Conservation (phyloP, 2,113 vertebrate species). For the Malurus melanocephalus region DNA sequence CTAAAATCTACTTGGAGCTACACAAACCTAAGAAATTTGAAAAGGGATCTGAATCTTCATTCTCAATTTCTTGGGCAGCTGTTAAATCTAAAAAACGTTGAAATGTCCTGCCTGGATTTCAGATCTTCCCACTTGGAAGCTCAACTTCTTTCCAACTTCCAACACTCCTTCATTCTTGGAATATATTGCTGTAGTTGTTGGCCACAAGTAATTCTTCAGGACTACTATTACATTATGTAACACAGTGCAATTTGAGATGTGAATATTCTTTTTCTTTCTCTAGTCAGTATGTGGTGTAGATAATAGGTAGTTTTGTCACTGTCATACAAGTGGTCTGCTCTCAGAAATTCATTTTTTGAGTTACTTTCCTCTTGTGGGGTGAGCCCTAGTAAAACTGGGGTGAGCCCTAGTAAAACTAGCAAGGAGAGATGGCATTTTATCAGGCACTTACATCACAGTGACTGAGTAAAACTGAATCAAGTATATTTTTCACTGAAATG, state of each 20-base stretch:
- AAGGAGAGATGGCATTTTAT: conserved; percentile 23
- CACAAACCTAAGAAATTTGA: neutral
- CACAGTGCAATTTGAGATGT: neutral
- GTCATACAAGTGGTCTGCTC: neutral
- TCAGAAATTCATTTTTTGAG: conserved; percentile 20
- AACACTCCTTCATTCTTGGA: neutral
- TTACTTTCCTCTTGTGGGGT: neutral
- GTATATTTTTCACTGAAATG: conserved; percentile 30
- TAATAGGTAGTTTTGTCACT: conserved; percentile 1
- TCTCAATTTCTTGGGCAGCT: neutral
- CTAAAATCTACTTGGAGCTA: neutral
- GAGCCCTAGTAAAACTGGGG: conserved; percentile 18
- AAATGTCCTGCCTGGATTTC: neutral
- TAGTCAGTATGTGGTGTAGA: neutral
- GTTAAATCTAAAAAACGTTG: neutral
- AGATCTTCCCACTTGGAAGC: neutral
- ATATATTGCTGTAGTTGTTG: neutral
- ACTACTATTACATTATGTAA: neutral
- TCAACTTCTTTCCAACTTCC: neutral
- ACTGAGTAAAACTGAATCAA: conserved; percentile 35
- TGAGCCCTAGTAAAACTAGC: conserved; percentile 26
- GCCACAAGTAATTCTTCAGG: neutral
- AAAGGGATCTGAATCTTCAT: neutral
- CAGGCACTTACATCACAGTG: neutral
- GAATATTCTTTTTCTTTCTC: conserved; percentile 27